Evolutionary conservation across 2,797 vertebrate species (phyloP).

Genomic region (Dipus sagitta): DNA sequence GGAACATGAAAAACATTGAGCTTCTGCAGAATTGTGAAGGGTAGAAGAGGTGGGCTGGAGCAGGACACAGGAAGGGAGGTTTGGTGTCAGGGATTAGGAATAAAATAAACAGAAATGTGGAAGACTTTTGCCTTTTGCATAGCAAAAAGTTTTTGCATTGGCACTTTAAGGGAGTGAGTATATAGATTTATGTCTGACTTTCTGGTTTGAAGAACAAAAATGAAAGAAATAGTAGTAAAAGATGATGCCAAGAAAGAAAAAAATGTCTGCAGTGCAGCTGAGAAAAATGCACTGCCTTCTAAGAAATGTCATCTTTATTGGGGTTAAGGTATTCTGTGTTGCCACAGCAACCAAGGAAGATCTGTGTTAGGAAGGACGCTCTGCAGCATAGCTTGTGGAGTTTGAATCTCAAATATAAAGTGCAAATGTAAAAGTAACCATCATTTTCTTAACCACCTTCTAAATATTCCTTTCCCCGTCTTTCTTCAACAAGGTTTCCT

Average conservation of each 20-base stretch:
- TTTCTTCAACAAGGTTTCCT: neutral
- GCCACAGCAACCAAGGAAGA: constrained; percentile 75
- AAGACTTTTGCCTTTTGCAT: neutral
- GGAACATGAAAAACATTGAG: neutral
- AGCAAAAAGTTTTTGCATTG: neutral
- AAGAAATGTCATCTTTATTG: constrained; percentile 39
- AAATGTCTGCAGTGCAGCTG: neutral
- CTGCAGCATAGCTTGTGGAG: neutral
- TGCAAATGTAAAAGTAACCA: constrained; percentile 10
- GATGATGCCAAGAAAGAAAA: neutral
- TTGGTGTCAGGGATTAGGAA: neutral
- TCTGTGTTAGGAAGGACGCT: constrained; percentile 23
- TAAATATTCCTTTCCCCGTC: neutral
- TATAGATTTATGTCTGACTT: constrained; percentile 3
- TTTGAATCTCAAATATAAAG: constrained; percentile 22
- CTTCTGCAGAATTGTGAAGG: neutral
- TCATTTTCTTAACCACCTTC: constrained; percentile 47
- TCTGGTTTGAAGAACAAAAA: constrained; percentile 37
- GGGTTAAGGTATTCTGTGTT: constrained; percentile 66
- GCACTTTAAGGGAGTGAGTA: neutral
- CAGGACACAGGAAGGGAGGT: neutral
- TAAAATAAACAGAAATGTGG: neutral
- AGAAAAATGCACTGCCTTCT: constrained; percentile 58
- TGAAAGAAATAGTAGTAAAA: constrained; percentile 47
- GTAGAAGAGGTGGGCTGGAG: neutral